phyloP scores from a whole-genome alignment of 2,888 invertebrate genomes.

The Argyresthia albistria region DNA sequence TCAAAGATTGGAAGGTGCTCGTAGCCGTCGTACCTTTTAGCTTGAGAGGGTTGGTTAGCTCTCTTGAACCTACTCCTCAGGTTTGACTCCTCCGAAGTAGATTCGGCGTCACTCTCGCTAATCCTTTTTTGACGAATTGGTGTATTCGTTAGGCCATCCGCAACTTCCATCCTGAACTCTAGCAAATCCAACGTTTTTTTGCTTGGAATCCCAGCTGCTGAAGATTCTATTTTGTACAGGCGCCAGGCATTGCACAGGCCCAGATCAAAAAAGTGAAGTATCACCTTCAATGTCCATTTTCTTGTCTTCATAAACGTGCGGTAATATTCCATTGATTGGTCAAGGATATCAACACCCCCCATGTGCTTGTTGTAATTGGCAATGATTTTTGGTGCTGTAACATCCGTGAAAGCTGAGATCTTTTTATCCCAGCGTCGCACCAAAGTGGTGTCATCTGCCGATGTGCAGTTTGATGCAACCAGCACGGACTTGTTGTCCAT shows the following conservation, averaged over 20 bases:
- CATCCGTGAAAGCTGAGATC: background rate
- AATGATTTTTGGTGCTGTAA: slow-evolving; percentile 7
- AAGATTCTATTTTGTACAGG: slow-evolving; percentile 13
- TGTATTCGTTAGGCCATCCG: slow-evolving; percentile 6
- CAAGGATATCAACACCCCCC: slow-evolving; percentile 15
- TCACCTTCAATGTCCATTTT: slow-evolving; percentile 24
- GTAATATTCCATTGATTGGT: slow-evolving; percentile 19
- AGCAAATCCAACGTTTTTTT: slow-evolving; percentile 8
- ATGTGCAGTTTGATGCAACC: background rate
- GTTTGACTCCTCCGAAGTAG: too few species aligned
- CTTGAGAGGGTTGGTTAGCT: slow-evolving; percentile 11
- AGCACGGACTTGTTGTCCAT: slow-evolving; percentile 14
- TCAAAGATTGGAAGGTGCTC: slow-evolving; percentile 17
- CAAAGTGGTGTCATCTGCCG: background rate
- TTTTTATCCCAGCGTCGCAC: background rate
- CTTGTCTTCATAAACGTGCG: slow-evolving; percentile 21
- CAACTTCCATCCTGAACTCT: slow-evolving; percentile 12
- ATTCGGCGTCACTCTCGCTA: too few species aligned
- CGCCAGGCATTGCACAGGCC: slow-evolving; percentile 19
- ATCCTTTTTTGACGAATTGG: slow-evolving; percentile 6
- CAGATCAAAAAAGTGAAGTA: slow-evolving; percentile 20
- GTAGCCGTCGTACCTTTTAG: slow-evolving; percentile 20
- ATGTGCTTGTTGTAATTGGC: slow-evolving; percentile 14
- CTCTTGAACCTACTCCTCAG: too few species aligned
- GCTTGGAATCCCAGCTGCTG: slow-evolving; percentile 4